Base-by-base conservation (phyloP, 2,113 vertebrate genomes). In the Baryphthengus martii region DNA sequence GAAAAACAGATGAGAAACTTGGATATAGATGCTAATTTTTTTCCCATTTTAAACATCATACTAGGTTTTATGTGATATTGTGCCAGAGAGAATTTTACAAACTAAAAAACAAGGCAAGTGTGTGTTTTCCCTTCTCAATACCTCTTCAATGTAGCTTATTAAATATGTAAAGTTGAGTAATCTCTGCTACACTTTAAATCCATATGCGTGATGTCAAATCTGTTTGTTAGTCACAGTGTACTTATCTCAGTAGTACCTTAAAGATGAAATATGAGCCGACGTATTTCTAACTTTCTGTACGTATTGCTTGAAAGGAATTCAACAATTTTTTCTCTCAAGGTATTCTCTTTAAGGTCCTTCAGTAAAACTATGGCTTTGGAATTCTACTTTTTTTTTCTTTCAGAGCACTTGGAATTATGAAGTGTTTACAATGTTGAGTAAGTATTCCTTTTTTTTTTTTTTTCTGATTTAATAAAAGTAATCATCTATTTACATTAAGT, bases 401-500 rank as follows among this genome's bases (percentile, higher is more conserved):
- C 72, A 88, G 80, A 75, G 53, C 88, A 77, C 25, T 55, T 96
- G 39, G 52, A 94, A 79, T 7, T 40, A 71, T n/a, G 37, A 56
- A 70, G 39, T 91, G 77, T 92, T 93, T 95, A 28, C 81, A 82
- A 55, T 91, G 73, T 59, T 76, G 49, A 88, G 79, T 63, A 83
- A 91, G 72, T 61, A 29, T 92, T 63, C 74, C n/a, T 66, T 67
- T 80, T 66, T 90, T 67, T 80, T 66, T 90, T 90, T 71, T n/a
- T 55, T 72, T 40, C 63, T 83, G 26, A 8, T 91, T 90, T 84
- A 90, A 88, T 95, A 86, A 78, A 92, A 93, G 37, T n/a, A 82
- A 89, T 40, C 25, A 33, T 40, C 65, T 93, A 47, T 58, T 52
- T 95, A 42, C 85, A 62, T 40, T 56, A 75, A 88, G 58, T 61